Evolutionary conservation across 2,888 invertebrate genomes (phyloP), one percentile per base, ranked within the genome.

Genomic region (Eupithecia vulgata): DNA sequence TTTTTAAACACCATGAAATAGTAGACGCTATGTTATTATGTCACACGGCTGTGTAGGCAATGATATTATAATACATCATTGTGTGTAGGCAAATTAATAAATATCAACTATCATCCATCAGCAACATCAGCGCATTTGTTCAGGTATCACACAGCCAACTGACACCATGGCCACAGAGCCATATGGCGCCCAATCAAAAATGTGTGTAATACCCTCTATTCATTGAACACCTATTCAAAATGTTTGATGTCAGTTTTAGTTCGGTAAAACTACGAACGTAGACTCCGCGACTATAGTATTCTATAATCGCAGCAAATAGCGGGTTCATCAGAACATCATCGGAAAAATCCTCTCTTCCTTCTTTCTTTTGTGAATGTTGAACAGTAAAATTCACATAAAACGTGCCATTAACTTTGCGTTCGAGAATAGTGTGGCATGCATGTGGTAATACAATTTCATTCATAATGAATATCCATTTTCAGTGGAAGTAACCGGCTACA

Each of bases 401-500:
- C n/a, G 25, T 57, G 12, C 5, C 13, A 57, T 25, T 25, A 12
- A 25, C 13, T 21, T 52, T 52, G 13, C 25, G 25, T 25, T 57
- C 25, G 13, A 25, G 25, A 25, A 57, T 13, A 57, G 21, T 21
- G 52, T 52, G 21, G 52, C 52, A n/a, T 21, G 10, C 8, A 10
- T 21, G 48, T 12, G n/a, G 21, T 52, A 10, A 52, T 52, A 21
- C 10, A n/a, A 21, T 52, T 52, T 21, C 17, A 45, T 5, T 0
- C 30, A 37, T 37, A 6, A 8, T 59, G 7, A 5, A 68, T 25
- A 25, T 57, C 25, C 25, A 57, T 57, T 72, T 94, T 94, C 92
- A 96, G 96, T 96, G 81, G 96, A 96, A 89, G 95, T 96, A 10
- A 96, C 96, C 45, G 96, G 96, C 10, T 96, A 95, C 87, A 95